Conservation (phyloP, 1,140 invertebrate genomes). For the Piezodorus guildinii region DNA sequence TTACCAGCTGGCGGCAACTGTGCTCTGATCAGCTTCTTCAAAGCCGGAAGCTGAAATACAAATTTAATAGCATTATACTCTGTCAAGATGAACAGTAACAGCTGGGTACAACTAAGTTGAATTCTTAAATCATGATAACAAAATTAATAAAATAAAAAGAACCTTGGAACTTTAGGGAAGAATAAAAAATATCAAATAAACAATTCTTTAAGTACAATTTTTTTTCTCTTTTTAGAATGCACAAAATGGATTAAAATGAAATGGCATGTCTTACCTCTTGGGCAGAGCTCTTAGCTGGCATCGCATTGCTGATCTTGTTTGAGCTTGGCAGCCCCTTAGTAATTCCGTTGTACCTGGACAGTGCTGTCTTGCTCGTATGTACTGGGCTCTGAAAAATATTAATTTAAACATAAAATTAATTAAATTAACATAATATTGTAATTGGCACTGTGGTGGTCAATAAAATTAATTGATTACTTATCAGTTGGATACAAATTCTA, state of each 20-base stretch:
- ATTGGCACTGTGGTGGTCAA: no score
- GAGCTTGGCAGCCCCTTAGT: conserved; percentile 22
- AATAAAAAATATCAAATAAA: no score
- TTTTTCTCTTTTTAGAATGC: no score
- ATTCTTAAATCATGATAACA: background rate
- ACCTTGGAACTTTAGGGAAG: no score
- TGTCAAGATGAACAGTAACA: no score
- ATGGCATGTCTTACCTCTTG: conserved; percentile 21
- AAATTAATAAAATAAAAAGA: no score
- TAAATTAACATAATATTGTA: no score
- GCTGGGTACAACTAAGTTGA: background rate
- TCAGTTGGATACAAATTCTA: no score
- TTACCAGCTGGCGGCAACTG: conserved; percentile 9
- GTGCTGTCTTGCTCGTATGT: conserved; percentile 28
- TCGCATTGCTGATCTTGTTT: conserved; percentile 27
- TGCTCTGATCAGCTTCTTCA: conserved; percentile 26
- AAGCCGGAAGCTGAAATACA: conserved; percentile 27
- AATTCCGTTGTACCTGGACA: conserved; percentile 29
- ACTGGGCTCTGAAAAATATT: conserved; percentile 25
- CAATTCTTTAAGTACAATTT: no score
- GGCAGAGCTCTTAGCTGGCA: conserved; percentile 25
- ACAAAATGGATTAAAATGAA: no score
- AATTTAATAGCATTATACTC: background rate
- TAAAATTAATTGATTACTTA: no score
- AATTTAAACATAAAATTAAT: no score